phyloP scores from a whole-genome alignment of 1,140 invertebrate genomes.

The Thrips palmi region DNA sequence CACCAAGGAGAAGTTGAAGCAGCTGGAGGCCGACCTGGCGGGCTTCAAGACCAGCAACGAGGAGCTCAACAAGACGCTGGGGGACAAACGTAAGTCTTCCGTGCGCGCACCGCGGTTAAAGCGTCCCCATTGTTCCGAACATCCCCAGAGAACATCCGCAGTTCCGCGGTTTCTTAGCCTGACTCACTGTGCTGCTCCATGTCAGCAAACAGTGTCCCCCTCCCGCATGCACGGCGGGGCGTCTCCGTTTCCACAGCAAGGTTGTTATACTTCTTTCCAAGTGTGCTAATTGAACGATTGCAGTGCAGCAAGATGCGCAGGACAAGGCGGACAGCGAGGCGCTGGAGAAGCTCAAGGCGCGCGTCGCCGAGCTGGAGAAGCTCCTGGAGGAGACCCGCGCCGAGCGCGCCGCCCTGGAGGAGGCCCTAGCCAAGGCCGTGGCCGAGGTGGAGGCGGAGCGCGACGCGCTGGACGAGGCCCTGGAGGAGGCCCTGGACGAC shows the following conservation, averaged over 20 bases:
- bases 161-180: too few relatives aligned
- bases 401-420: too few relatives aligned
- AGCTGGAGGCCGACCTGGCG: slow-evolving; percentile 31
- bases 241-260: too few relatives aligned
- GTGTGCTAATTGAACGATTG: background rate
- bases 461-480: slow-evolving; percentile 34
- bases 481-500: slow-evolving; percentile 32
- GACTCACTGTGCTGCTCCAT: too few relatives aligned
- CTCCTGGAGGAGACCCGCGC: slow-evolving; percentile 25
- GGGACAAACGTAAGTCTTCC: slow-evolving; percentile 17
- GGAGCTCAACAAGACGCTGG: slow-evolving; percentile 28
- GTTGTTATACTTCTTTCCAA: background rate
- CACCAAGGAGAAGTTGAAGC: slow-evolving; percentile 28
- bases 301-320: background rate
- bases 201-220: too few relatives aligned
- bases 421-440: slow-evolving; percentile 23
- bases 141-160: background rate
- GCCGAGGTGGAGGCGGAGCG: slow-evolving; percentile 22
- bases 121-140: background rate
- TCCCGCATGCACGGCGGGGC: too few relatives aligned
- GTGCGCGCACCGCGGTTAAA: slow-evolving; percentile 9
- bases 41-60: slow-evolving; percentile 29
- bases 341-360: slow-evolving; percentile 26
- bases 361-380: slow-evolving; percentile 28
- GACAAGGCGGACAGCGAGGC: slow-evolving; percentile 8